Evolutionary conservation across 2,797 vertebrate genomes (phyloP), one percentile per base, ranked within the genome.

Genomic region (Eutrigla gurnardus): DNA sequence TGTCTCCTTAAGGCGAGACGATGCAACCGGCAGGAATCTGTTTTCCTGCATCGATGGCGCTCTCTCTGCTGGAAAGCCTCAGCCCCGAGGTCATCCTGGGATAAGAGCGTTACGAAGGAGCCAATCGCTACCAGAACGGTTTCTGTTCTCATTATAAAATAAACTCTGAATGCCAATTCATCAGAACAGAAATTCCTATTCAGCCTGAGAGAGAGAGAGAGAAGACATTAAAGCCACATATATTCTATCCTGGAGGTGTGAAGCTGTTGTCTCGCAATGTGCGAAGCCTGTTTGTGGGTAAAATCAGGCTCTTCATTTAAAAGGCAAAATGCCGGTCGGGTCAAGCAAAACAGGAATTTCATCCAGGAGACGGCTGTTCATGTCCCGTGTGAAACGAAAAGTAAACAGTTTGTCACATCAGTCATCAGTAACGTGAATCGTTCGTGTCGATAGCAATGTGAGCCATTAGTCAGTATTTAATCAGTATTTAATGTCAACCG

Each of bases 101-200:
- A 83, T 7, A 55, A 32, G 6, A 11, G 3, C 10, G 4, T 9
- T 14, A 52, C 57, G 70, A 68, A 17, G 62, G 32, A 61, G 61
- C 55, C 35, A 70, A 54, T 52, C 0, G 76, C 82, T 32, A 32
- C 55, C 33, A 15, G 45, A 62, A 42, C 72, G 6, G 54, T n/a
- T 72, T 37, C 3, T 73, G 33, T 63, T 77, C 65, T 66, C 60
- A 55, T 61, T 37, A 12, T 77, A 10, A 14, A 62, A 60, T 25
- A 37, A n/a, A n/a, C 14, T 53, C 6, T 49, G 43, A 76, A 32
- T 3, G 32, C 6, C 72, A n/a, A n/a, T 75, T 65, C 36, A 66
- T 65, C 68, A 61, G n/a, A 15, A 55, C 36, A 32, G 35, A 37
- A 9, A n/a, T 6, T 15, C 36, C 12, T 5, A 2, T 61, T 53